A percentile compares a stretch with the other conserved stretches of the same genome.
Evolutionary conservation across 2,113 vertebrate genomes (phyloP).

Genomic region (Suricata suricatta): DNA sequence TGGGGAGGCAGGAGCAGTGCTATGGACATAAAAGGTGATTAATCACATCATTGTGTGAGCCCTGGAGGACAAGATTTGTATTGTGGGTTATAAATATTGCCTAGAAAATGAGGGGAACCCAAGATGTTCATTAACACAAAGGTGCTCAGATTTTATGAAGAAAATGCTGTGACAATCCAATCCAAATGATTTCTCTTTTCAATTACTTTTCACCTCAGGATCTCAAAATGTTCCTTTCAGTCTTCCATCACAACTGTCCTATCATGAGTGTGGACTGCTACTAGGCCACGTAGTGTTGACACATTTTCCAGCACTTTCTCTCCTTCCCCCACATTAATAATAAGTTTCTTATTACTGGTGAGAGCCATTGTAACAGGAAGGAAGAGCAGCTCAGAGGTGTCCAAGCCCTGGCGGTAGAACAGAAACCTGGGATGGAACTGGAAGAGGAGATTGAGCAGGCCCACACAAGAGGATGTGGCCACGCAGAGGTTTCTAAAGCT

Average conservation of each 20-base stretch:
- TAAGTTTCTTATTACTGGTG: neutral
- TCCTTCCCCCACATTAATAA: neutral
- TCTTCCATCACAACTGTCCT: neutral
- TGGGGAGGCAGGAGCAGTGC: neutral
- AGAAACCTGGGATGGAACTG: neutral
- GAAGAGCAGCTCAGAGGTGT: neutral
- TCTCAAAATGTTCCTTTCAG: constrained; percentile 22
- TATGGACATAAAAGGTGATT: constrained; percentile 9
- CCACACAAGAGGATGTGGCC: neutral
- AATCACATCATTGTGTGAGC: neutral
- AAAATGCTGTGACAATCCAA: constrained; percentile 23
- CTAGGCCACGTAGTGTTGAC: neutral
- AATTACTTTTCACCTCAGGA: constrained; percentile 40
- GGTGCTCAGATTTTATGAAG: constrained; percentile 31
- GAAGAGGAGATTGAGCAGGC: neutral
- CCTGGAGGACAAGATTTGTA: neutral
- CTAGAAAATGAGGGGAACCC: constrained; percentile 51
- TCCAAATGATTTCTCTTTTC: neutral
- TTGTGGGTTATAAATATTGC: neutral
- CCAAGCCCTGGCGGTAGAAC: neutral
- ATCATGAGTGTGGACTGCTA: neutral
- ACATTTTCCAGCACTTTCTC: neutral
- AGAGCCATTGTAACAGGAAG: neutral
- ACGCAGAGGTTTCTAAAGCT: neutral
- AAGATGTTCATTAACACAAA: constrained; percentile 44